Base-by-base conservation (phyloP, 2,888 invertebrate species). In the Microchrysa polita region DNA sequence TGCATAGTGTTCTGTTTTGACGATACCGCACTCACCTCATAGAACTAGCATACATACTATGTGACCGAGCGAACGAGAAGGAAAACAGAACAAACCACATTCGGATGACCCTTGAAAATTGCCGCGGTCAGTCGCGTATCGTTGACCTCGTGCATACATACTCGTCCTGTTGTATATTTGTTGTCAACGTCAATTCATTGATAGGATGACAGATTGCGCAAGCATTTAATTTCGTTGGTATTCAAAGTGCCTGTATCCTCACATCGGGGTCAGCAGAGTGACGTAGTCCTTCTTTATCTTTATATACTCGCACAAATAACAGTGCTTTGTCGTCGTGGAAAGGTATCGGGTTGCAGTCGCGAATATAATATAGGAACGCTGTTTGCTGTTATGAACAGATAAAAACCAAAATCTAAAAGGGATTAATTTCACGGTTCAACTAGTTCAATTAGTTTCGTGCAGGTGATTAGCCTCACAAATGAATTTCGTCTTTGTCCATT, bases 221-320 rank as follows among this genome's bases (percentile, higher is more conserved):
- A 53, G 52, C 53, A 53, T 53, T 52, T 67, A 22, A 53, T 67
- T 67, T 53, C 16, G 27, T 53, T n/a, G 61, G 61, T 55, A 34
- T 9, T 18, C 42, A n/a, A n/a, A 10, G n/a, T 34, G 27, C n/a
- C n/a, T 52, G n/a, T 55, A 18, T 55, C 18, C 10, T 16, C n/a
- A 55, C 7, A 34, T 7, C 7, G 2, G 2, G 27, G 2, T 34
- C 27, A 5, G 27, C 27, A 34, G 27, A 34, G 27, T 34, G 7
- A 5, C 7, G 7, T 34, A 34, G 27, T 34, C 4, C n/a, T n/a
- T n/a, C n/a, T n/a, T 34, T 34, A 7, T 34, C 27, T 7, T 34
- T 34, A 48, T 48, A 42, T 42, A 42, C 12, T 9, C 42, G 42
- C 42, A n/a, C 16, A 48, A 7, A n/a, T 12, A 34, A 34, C 27